phyloP scores from a whole-genome alignment of 2,888 invertebrate genomes.

The Acholoe squamosa region DNA sequence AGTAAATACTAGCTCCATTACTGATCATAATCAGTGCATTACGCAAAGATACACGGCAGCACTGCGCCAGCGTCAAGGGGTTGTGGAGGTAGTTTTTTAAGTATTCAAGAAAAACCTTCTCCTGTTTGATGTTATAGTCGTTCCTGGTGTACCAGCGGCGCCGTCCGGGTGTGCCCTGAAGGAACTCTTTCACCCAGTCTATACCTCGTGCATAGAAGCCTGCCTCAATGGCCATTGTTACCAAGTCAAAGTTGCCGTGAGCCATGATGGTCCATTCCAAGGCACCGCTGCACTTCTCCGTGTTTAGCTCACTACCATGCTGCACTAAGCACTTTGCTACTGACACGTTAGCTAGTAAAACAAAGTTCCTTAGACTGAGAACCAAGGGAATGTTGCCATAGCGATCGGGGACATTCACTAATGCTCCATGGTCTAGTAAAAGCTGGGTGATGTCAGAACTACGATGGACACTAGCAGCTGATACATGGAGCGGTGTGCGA shows the following conservation, averaged over 20 bases:
- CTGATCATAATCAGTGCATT: background rate
- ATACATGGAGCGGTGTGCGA: conserved; percentile 51
- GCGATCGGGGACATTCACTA: conserved; percentile 50
- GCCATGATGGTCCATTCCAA: conserved; percentile 13
- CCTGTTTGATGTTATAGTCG: conserved; percentile 34
- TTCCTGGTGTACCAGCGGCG: conserved; percentile 54
- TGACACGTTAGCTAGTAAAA: background rate
- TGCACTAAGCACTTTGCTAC: conserved; percentile 46
- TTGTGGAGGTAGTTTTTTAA: background rate
- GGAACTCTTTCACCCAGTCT: conserved; percentile 49
- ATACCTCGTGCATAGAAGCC: conserved; percentile 22
- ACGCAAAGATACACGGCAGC: conserved; percentile 31
- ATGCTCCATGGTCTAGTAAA: conserved; percentile 59
- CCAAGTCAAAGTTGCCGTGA: conserved; percentile 29
- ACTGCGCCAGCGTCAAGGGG: background rate
- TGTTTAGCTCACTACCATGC: conserved; percentile 56
- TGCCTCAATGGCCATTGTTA: conserved; percentile 22
- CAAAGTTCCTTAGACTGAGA: conserved; percentile 26
- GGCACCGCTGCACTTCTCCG: conserved; percentile 32
- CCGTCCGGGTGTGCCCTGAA: conserved; percentile 53
- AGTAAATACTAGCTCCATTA: conserved; percentile 61
- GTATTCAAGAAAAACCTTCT: conserved; percentile 29
- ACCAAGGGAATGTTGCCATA: conserved; percentile 52
- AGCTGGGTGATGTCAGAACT: conserved; percentile 53
- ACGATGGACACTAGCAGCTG: conserved; percentile 55